Evolutionary conservation across 2,888 invertebrate species (phyloP).

Genomic region (Nemoura dubitans): DNA sequence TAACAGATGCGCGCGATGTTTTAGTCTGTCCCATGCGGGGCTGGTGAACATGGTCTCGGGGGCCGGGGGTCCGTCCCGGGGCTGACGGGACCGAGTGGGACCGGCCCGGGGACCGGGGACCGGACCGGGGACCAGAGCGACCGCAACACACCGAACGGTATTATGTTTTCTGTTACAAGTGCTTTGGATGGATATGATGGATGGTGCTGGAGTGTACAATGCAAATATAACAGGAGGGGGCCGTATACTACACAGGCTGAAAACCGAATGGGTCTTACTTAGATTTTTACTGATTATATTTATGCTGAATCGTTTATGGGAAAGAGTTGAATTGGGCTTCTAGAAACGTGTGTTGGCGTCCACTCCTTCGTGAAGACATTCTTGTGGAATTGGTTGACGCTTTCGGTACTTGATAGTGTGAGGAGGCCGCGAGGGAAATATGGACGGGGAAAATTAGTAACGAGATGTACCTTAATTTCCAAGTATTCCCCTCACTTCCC

Average conservation of each 20-base stretch:
- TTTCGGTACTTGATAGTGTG: too few species aligned
- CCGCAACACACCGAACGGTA: neutral
- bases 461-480: too few species aligned
- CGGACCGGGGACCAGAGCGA: neutral
- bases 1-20: neutral
- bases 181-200: conserved; percentile 4
- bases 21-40: neutral
- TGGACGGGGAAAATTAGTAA: too few species aligned
- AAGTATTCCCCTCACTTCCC: too few species aligned
- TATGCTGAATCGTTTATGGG: neutral
- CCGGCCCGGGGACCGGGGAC: neutral
- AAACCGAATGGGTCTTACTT: neutral
- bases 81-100: too few species aligned
- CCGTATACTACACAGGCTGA: neutral
- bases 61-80: too few species aligned
- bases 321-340: neutral
- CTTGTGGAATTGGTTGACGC: too few species aligned
- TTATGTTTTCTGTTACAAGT: conserved; percentile 12
- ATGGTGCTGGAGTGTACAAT: neutral
- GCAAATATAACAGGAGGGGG: conserved; percentile 12
- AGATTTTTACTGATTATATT: neutral
- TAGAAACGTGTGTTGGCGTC: neutral
- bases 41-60: neutral
- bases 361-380: neutral
- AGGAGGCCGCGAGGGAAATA: too few species aligned